Evolutionary conservation across 1,140 invertebrate species (phyloP).

Genomic region (Coptotermes formosanus): DNA sequence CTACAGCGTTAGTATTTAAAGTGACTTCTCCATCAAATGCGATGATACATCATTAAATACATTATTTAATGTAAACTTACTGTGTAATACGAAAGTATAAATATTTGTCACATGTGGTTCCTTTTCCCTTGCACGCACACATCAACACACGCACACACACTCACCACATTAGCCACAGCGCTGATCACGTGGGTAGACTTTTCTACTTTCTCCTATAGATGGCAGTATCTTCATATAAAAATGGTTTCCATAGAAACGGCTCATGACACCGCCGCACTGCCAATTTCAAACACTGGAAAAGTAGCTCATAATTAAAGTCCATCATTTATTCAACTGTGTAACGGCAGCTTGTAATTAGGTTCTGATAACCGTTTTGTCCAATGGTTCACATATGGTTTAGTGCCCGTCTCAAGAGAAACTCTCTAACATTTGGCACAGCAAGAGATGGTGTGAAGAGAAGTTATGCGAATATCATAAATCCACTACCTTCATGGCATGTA

Average conservation of each 20-base stretch:
- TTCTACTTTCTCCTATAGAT: slow-evolving; percentile 6
- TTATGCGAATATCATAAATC: no score
- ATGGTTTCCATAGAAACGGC: background rate
- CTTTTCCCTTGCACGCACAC: slow-evolving; percentile 14
- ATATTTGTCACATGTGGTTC: slow-evolving; percentile 33
- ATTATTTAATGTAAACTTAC: slow-evolving; percentile 30
- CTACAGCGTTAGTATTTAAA: background rate
- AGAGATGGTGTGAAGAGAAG: no score
- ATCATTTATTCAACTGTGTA: no score
- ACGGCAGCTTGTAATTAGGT: no score
- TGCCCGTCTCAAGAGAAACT: no score
- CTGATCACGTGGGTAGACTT: slow-evolving; percentile 27
- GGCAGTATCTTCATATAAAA: background rate
- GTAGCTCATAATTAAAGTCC: no score
- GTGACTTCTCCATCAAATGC: background rate
- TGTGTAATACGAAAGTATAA: slow-evolving; percentile 28
- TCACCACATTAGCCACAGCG: background rate
- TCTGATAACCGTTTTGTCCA: no score
- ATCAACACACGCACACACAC: slow-evolving; percentile 17
- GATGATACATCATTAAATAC: background rate
- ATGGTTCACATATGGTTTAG: no score
- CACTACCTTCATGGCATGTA: no score
- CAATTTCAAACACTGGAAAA: background rate
- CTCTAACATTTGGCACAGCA: no score
- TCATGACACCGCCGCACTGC: background rate